These are phyloP conservation scores for Neolamprologus multifasciatus DNA, from an alignment of 2,797 vertebrate genomes.

Conservation along the genomic window DNA sequence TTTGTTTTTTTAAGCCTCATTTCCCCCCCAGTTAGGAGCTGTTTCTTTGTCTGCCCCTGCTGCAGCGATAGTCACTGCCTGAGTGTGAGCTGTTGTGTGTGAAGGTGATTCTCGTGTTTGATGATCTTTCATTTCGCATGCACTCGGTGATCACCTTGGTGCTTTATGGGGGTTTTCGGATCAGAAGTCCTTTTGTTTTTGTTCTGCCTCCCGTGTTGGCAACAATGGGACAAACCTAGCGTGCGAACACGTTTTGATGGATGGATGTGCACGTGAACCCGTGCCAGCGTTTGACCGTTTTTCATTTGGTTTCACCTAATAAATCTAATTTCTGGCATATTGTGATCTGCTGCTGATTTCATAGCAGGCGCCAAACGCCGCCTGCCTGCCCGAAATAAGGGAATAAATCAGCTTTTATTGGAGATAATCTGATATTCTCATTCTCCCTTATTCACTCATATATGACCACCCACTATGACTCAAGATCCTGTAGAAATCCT, in stretches of 20 bases:
- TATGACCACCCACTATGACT: constrained; percentile 56
- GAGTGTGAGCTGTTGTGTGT: neutral
- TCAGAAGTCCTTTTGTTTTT: neutral
- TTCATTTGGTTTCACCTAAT: neutral
- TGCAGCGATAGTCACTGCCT: constrained; percentile 7
- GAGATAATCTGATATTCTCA: constrained; percentile 54
- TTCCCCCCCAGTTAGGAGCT: neutral
- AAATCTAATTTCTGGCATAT: constrained; percentile 37
- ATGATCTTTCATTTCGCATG: neutral
- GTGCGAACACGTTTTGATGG: neutral
- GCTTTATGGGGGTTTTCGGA: neutral
- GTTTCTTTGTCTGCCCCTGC: constrained; percentile 44
- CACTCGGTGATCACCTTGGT: neutral
- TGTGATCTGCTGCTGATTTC: constrained; percentile 21
- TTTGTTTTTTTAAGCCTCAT: neutral
- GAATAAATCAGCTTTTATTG: constrained; percentile 60
- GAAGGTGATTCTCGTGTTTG: neutral
- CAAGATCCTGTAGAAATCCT: constrained; percentile 50
- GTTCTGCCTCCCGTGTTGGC: neutral
- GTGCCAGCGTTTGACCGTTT: neutral
- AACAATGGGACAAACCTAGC: neutral
- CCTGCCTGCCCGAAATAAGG: neutral
- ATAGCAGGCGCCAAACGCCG: neutral
- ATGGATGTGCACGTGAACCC: neutral
- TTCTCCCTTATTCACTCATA: constrained; percentile 41